Conservation (phyloP, 1,140 invertebrate genomes). For the Hyphantria cunea region DNA sequence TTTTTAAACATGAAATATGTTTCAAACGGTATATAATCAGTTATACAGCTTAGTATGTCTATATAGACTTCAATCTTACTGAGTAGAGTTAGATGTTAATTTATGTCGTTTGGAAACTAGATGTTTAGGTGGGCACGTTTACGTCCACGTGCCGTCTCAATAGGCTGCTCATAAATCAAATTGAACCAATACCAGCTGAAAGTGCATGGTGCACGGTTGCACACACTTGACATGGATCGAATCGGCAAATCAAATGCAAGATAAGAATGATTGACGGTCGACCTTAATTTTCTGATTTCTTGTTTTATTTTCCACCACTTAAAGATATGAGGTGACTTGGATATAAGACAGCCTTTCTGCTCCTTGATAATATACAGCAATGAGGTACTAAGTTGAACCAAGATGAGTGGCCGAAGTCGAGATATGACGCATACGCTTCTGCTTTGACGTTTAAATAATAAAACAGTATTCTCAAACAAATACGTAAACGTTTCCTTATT, state of each 20-base stretch:
- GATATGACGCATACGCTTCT: too few species aligned
- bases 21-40: too few species aligned
- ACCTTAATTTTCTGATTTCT: constrained; percentile 20
- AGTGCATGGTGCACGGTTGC: constrained; percentile 27
- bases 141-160: constrained; percentile 35
- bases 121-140: constrained; percentile 31
- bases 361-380: too few species aligned
- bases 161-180: constrained; percentile 36
- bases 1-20: too few species aligned
- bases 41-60: not conserved
- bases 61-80: too few species aligned
- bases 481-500: too few species aligned
- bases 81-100: constrained; percentile 18
- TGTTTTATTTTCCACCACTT: constrained; percentile 5
- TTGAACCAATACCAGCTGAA: constrained; percentile 30
- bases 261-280: constrained; percentile 28
- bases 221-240: constrained; percentile 20
- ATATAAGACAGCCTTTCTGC: too few species aligned
- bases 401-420: too few species aligned
- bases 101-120: constrained; percentile 26
- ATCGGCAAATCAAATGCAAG: constrained; percentile 22
- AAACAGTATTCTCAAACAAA: not conserved
- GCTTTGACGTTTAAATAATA: not conserved
- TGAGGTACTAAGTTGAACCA: too few species aligned
- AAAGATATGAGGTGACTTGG: constrained; percentile 1